Conservation (phyloP, 37 sponge, comb jelly and placozoan species). For the Geodia barretti region DNA sequence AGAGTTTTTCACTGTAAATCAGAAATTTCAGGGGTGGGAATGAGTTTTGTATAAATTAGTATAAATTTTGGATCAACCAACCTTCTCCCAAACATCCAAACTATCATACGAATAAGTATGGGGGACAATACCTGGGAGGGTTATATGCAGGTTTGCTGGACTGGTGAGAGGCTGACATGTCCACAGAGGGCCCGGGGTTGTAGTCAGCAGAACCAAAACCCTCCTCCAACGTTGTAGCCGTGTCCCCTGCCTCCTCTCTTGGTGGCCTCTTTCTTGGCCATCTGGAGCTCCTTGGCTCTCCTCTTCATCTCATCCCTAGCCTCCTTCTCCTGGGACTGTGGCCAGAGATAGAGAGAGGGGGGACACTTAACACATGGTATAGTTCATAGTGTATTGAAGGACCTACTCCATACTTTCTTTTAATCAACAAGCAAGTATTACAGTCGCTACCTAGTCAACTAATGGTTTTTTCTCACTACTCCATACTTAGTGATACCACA, state of each 20-base stretch:
- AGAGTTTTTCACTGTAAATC: no score
- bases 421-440: no score
- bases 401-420: background rate
- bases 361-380: background rate
- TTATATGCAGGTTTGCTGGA: background rate
- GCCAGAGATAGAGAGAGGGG: no score
- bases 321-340: conserved; percentile 92
- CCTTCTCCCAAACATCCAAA: no score
- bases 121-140: background rate
- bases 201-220: conserved; percentile 33
- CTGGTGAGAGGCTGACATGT: background rate
- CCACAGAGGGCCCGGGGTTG: conserved; percentile 10
- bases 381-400: background rate
- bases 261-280: conserved; percentile 77
- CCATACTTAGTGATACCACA: no score
- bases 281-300: conserved; percentile 77
- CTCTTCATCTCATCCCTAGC: conserved; percentile 96
- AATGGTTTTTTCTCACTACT: no score
- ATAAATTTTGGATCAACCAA: no score
- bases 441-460: no score
- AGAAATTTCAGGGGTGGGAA: no score
- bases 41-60: no score
- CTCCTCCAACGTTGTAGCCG: conserved; percentile 16
- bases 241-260: conserved; percentile 45
- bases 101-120: no score